These are phyloP conservation scores for Diarsia brunnea DNA, from an alignment of 2,888 invertebrate genomes.

Conservation along the genomic window DNA sequence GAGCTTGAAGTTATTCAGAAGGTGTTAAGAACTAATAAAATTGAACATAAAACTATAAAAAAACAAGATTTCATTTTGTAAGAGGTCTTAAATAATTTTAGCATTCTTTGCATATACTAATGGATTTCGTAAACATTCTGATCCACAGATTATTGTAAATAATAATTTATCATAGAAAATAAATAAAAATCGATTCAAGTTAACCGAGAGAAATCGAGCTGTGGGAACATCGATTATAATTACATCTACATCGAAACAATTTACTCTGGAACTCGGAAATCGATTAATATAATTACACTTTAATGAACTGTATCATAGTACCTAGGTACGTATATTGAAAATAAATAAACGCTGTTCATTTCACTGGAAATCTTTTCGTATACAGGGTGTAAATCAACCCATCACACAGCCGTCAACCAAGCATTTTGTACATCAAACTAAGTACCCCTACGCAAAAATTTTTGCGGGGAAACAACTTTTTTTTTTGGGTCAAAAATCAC, in stretches of 20 bases:
- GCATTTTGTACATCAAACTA: too few relatives aligned
- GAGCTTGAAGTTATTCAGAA: not conserved
- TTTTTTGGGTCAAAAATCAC: too few relatives aligned
- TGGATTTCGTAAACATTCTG: not conserved
- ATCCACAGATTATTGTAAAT: constrained; percentile 14
- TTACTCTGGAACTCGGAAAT: constrained; percentile 49
- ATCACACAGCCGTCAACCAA: too few relatives aligned
- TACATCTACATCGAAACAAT: constrained; percentile 46
- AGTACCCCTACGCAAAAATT: too few relatives aligned
- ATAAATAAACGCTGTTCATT: constrained; percentile 18
- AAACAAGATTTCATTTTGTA: not conserved
- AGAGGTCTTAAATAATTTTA: not conserved
- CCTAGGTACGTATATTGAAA: not conserved
- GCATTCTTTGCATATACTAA: not conserved
- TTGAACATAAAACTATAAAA: too few relatives aligned
- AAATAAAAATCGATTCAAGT: constrained; percentile 46
- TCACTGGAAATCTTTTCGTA: not conserved
- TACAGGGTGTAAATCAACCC: too few relatives aligned
- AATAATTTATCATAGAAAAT: constrained; percentile 24
- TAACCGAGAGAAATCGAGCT: constrained; percentile 40
- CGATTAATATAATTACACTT: constrained; percentile 49
- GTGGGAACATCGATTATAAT: constrained; percentile 57
- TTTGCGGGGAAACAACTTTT: too few relatives aligned
- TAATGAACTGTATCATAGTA: constrained; percentile 48
- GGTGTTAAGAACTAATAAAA: not conserved